A percentile compares a stretch with the other conserved stretches of the same genome.
These are phyloP conservation scores for Leucopsar rothschildi DNA, from an alignment of 2,113 vertebrate species.

Conservation along the genomic window DNA sequence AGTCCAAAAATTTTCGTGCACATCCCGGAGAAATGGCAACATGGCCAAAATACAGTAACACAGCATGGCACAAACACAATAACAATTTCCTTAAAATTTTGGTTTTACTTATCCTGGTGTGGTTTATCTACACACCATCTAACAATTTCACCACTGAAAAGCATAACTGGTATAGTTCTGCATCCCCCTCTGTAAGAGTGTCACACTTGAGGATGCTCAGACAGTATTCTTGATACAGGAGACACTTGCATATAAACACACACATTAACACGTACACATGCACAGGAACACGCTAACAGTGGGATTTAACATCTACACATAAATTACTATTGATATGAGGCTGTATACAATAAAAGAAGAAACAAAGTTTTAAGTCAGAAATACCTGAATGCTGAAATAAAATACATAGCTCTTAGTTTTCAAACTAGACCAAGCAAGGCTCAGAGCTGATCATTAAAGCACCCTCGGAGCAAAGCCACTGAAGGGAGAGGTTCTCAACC, in stretches of 20 bases:
- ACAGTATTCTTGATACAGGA: neutral
- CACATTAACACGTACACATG: neutral
- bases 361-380: neutral
- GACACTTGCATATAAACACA: neutral
- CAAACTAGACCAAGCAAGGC: neutral
- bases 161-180: neutral
- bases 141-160: neutral
- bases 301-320: neutral
- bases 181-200: neutral
- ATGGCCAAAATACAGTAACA: neutral
- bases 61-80: neutral
- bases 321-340: neutral
- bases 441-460: neutral
- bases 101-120: neutral
- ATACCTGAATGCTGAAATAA: neutral
- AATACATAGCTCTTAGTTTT: neutral
- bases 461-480: neutral
- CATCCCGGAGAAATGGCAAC: neutral
- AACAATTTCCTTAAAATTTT: neutral
- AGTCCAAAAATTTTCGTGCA: neutral
- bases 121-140: neutral
- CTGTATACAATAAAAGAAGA: neutral
- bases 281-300: neutral
- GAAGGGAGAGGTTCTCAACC: neutral
- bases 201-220: neutral